Percentiles rank a stretch among this genome's conserved stretches.
phyloP scores from a whole-genome alignment of 2,113 vertebrate genomes.

The Actenoides hombroni region DNA sequence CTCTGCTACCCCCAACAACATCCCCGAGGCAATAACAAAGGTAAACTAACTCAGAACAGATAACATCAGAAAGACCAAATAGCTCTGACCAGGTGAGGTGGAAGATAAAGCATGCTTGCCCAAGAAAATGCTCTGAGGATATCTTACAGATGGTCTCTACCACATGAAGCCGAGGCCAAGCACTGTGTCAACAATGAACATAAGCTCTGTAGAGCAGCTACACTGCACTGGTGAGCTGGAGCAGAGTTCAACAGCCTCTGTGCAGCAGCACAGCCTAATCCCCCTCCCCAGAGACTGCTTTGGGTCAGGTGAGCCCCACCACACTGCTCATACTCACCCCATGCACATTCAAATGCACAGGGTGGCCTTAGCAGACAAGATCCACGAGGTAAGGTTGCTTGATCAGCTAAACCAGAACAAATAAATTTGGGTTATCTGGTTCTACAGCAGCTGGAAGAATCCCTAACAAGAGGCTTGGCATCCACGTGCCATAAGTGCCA shows the following conservation, averaged over 20 bases:
- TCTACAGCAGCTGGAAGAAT: background rate
- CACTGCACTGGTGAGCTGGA: rapidly evolving
- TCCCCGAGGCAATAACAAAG: background rate
- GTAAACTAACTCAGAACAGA: background rate
- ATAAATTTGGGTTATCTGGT: background rate
- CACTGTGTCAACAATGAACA: background rate
- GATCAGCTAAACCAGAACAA: background rate
- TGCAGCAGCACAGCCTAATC: background rate
- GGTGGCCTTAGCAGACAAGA: background rate
- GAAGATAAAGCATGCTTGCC: background rate
- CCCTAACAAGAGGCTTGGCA: background rate
- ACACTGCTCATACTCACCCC: background rate
- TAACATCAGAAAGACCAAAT: background rate
- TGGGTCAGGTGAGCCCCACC: background rate
- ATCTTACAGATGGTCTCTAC: background rate
- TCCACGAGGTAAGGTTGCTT: background rate
- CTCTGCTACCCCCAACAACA: background rate
- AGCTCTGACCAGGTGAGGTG: background rate
- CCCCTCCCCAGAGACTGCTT: background rate
- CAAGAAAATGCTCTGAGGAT: background rate
- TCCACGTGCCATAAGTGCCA: rapidly evolving
- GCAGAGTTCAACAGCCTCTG: background rate
- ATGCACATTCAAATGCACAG: rapidly evolving
- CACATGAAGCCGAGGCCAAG: background rate
- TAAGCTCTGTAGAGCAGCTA: background rate